Evolutionary conservation across 2,888 invertebrate genomes (phyloP).

Genomic region (Ellobium chinense): DNA sequence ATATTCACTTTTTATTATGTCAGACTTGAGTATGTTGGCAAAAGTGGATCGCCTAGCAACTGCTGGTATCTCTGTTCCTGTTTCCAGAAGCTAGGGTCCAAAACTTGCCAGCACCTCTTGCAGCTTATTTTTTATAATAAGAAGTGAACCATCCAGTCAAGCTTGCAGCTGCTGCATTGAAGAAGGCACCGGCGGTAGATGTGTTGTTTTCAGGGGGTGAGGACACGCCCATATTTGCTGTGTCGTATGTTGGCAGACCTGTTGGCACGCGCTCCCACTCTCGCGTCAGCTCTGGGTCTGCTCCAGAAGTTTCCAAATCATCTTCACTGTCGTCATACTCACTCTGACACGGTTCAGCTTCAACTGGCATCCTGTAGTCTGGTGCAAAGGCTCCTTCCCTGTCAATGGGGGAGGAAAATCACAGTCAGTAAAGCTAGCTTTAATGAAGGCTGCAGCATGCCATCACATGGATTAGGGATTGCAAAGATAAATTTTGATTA

Average conservation of each 20-base stretch:
- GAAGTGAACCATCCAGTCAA: conserved; percentile 39
- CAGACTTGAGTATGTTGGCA: too few species aligned
- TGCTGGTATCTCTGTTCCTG: too few species aligned
- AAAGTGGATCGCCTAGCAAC: too few species aligned
- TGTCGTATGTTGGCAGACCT: conserved; percentile 36
- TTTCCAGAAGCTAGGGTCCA: too few species aligned
- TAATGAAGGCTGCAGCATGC: too few species aligned
- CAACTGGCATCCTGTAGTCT: conserved; percentile 21
- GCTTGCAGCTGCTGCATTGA: conserved; percentile 40
- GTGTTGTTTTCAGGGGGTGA: conserved; percentile 34
- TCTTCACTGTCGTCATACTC: conserved; percentile 81
- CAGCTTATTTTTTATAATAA: conserved; percentile 25
- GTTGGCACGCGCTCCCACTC: conserved; percentile 88
- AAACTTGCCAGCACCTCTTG: too few species aligned
- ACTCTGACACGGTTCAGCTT: conserved; percentile 25
- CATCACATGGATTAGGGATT: too few species aligned
- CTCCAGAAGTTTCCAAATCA: conserved; percentile 80
- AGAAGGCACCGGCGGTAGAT: conserved; percentile 40
- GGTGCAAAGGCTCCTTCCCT: conserved; percentile 39
- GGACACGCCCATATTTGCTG: conserved; percentile 34
- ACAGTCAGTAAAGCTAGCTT: too few species aligned
- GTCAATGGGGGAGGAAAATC: too few species aligned
- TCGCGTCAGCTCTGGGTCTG: conserved; percentile 82
- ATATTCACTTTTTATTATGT: too few species aligned
- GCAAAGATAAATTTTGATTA: too few species aligned